Evolutionary conservation across 2,797 vertebrate genomes (phyloP), one percentile per base, ranked within the genome.

Genomic region (Podarcis lilfordi): DNA sequence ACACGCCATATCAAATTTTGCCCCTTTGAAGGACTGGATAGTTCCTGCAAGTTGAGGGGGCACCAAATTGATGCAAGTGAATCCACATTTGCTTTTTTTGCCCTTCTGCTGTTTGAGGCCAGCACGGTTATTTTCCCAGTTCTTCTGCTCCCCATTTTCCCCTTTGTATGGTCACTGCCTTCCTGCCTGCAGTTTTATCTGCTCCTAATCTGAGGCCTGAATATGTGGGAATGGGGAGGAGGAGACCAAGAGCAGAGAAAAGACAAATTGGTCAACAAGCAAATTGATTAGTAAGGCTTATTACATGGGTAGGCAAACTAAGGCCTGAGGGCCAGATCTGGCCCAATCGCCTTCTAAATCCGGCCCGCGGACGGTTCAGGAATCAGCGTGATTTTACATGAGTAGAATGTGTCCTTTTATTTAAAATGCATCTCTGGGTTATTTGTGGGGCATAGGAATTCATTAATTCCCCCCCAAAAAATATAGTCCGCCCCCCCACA

Each of bases 391-490:
- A 15, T 55, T 15, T 55, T 55, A 55, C 50, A 55, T 55, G 50
- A 55, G 50, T 55, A 55, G 50, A 55, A 55, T 55, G 50, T 55
- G 50, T 55, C 13, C 50, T 55, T 55, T 55, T 55, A 55, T 55
- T 55, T 55, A 55, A 55, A 55, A 55, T 55, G 11, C 50, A 55
- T 55, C 13, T 55, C 50, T 15, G 50, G 50, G 50, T 55, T 55
- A 55, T 55, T 15, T 55, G 50, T 55, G 50, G 13, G 50, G 13
- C 50, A 15, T 55, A 55, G 50, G 50, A 55, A 55, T 55, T 55
- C 13, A 4, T 55, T 55, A 4, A 55, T 1, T 0, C 11, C 50
- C 50, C 50, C 11, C 11, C 1, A 0, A 55, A 50, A 55, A 55
- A 15, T 4, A 55, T 55, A 55, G 50, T 55, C 13, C 13, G 1